phyloP scores from a whole-genome alignment of 1,140 invertebrate species.

The Cotesia vestalis region DNA sequence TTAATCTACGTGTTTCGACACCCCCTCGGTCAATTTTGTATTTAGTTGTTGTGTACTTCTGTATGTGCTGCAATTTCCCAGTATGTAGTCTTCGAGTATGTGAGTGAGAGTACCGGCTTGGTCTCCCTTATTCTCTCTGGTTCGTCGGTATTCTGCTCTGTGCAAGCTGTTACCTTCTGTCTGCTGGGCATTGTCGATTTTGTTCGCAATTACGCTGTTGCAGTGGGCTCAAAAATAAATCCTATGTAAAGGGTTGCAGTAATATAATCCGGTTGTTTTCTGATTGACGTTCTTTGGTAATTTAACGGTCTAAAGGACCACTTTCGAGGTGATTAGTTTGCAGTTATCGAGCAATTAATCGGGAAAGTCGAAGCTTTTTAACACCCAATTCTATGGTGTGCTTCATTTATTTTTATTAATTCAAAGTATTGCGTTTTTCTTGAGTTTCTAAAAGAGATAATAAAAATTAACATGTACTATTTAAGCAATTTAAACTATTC shows the following conservation, averaged over 20 bases:
- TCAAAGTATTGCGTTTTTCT: too few relatives aligned
- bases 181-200: constrained; percentile 5
- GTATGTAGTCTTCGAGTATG: not conserved
- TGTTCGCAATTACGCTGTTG: constrained; percentile 10
- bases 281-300: too few relatives aligned
- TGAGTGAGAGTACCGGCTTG: not conserved
- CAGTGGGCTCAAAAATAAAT: not conserved
- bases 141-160: not conserved
- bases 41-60: not conserved
- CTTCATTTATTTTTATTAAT: too few relatives aligned
- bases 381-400: too few relatives aligned
- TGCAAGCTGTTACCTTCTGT: constrained; percentile 12
- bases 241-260: not conserved
- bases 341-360: too few relatives aligned
- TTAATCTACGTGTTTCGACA: constrained; percentile 21
- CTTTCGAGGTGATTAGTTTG: too few relatives aligned
- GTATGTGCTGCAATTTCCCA: not conserved
- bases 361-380: too few relatives aligned
- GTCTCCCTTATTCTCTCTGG: not conserved
- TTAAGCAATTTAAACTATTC: too few relatives aligned
- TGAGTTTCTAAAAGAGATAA: too few relatives aligned
- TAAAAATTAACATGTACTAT: too few relatives aligned
- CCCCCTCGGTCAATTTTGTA: constrained; percentile 1
- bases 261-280: not conserved
- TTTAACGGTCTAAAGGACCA: too few relatives aligned